phyloP scores from a whole-genome alignment of 2,113 vertebrate genomes.

The Athene noctua region DNA sequence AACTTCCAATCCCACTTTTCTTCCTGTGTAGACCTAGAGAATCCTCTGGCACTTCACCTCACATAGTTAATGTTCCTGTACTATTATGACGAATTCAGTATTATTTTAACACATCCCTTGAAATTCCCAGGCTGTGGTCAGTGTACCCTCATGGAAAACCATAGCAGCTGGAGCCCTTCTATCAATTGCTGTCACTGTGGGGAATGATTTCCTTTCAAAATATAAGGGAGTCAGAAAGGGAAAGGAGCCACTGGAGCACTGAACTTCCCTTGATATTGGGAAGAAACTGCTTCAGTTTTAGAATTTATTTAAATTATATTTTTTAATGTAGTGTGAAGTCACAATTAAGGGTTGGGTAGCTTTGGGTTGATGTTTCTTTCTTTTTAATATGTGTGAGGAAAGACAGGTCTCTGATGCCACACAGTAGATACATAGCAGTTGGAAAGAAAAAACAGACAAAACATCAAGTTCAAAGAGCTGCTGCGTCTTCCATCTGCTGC shows the following conservation, averaged over 20 bases:
- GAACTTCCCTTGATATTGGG: not conserved
- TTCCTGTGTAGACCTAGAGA: not conserved
- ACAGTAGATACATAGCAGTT: not conserved
- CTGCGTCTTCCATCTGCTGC: not conserved
- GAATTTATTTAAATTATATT: fast-evolving
- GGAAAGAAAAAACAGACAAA: not conserved
- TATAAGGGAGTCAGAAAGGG: not conserved
- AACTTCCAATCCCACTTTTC: not conserved
- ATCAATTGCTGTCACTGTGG: not conserved
- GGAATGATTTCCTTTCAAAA: not conserved
- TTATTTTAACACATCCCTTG: not conserved
- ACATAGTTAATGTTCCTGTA: fast-evolving
- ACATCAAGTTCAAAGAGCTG: not conserved
- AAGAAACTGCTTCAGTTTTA: not conserved
- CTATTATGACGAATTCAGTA: not conserved
- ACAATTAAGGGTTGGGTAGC: not conserved
- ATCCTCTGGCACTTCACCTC: not conserved
- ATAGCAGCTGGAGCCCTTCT: not conserved
- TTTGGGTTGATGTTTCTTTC: not conserved
- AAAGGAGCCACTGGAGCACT: not conserved
- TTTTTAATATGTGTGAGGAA: fast-evolving
- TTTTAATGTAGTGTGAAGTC: not conserved
- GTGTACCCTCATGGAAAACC: not conserved
- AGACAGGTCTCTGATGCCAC: not conserved
- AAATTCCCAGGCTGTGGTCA: not conserved